These are phyloP conservation scores for Synanthedon formicaeformis DNA, from an alignment of 2,888 invertebrate species.

Conservation along the genomic window DNA sequence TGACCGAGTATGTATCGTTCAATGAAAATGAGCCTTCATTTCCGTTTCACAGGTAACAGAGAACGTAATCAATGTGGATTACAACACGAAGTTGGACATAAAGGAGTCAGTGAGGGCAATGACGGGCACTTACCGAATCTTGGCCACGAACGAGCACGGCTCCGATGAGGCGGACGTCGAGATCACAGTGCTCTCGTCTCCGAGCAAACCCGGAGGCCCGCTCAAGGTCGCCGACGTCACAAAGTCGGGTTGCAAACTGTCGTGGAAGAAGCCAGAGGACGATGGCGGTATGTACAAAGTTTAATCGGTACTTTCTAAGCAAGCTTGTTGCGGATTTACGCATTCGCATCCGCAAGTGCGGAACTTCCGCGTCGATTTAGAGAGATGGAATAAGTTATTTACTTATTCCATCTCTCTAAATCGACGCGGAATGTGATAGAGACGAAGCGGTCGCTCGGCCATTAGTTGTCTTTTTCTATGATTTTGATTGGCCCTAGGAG, in stretches of 20 bases:
- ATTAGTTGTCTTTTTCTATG: too few relatives aligned
- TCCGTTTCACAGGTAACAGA: constrained; percentile 65
- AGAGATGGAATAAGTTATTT: too few relatives aligned
- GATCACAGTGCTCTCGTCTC: constrained; percentile 86
- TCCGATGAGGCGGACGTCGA: constrained; percentile 94
- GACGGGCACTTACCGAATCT: constrained; percentile 90
- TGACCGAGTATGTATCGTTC: not conserved
- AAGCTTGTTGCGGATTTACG: too few relatives aligned
- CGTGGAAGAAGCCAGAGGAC: constrained; percentile 95
- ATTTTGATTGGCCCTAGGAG: too few relatives aligned
- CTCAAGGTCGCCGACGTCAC: constrained; percentile 89
- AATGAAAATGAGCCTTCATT: too few relatives aligned
- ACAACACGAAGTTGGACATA: constrained; percentile 89
- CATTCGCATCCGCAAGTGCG: too few relatives aligned
- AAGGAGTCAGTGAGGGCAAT: constrained; percentile 84
- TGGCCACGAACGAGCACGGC: constrained; percentile 92
- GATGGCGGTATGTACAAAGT: constrained; percentile 78
- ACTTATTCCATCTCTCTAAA: too few relatives aligned
- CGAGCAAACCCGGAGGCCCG: constrained; percentile 89
- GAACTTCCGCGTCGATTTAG: too few relatives aligned
- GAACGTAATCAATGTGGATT: constrained; percentile 87
- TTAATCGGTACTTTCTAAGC: too few relatives aligned
- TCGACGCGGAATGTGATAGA: too few relatives aligned
- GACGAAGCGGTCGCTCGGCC: too few relatives aligned
- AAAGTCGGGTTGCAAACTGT: constrained; percentile 88